Base-by-base conservation (phyloP, 2,797 vertebrate genomes). In the Uromys caudimaculatus region DNA sequence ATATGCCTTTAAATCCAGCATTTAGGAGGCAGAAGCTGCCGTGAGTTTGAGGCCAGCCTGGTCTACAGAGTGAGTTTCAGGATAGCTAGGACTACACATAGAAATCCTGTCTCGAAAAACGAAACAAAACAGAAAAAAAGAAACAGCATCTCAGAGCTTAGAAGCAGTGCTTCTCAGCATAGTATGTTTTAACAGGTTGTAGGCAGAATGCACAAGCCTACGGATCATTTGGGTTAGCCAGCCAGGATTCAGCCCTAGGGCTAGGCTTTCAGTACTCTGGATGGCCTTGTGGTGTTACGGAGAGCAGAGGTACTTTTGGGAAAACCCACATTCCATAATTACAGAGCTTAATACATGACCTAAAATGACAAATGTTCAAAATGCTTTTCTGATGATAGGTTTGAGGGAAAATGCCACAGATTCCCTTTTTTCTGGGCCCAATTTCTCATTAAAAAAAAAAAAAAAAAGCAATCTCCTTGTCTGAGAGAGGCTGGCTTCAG, bases 321-420 rank as follows among this genome's bases (percentile, higher is more conserved):
- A 76, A 97, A 96, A 96, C 91, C 82, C 83, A 79, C 62, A 75
- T 86, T 89, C 95, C 85, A 54, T 89, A 94, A 95, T 97, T 69
- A 92, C 52, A 81, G 94, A 92, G 88, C 85, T 97, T 96, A 91
- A 54, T 90, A 87, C 71, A 56, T 78, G 93, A 97, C 91, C 95
- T 93, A 95, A 96, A 97, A 95, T 84, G 96, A 94, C 97, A 94
- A 95, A 96, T 62, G 92, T 84, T 87, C 90, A 81, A 89, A 97
- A 96, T 52, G 82, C 95, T 95, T 94, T 96, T 95, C 93, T 95
- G 96, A 96, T 97, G 93, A 96, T 79, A 97, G 93, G 93, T 96
- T 96, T 97, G 62, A 64, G 89, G 92, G 78, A 89, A 96, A 96
- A 96, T 77, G 95, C 89, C 64, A 92, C 95, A 0, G n/a, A 95